phyloP scores from a whole-genome alignment of 2,113 vertebrate genomes.

The Sakesphorus luctuosus region DNA sequence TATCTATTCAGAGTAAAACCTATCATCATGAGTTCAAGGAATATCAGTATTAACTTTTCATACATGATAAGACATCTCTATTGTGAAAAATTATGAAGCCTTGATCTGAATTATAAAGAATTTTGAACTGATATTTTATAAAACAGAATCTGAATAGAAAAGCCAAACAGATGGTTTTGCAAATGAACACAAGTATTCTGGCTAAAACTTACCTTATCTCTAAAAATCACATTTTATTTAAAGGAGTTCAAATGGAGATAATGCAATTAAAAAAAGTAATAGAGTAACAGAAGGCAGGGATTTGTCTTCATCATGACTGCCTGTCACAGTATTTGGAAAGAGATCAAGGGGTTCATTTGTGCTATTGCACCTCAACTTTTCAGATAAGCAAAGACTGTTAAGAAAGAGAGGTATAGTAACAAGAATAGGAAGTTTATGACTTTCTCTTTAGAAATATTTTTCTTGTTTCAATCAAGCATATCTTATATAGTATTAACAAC shows the following conservation, averaged over 20 bases:
- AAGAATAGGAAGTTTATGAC: neutral
- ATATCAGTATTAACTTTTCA: neutral
- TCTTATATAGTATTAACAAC: neutral
- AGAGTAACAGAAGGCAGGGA: neutral
- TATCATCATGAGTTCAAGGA: neutral
- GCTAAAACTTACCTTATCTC: neutral
- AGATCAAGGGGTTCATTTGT: neutral
- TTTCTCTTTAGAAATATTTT: neutral
- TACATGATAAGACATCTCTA: neutral
- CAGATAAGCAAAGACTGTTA: neutral
- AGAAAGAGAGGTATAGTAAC: neutral
- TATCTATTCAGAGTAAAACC: neutral
- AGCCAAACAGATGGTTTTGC: neutral
- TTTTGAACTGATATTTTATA: neutral
- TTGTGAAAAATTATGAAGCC: neutral
- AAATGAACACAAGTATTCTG: neutral
- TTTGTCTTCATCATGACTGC: neutral
- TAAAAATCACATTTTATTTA: neutral
- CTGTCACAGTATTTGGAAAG: neutral
- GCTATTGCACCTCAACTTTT: neutral
- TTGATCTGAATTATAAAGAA: neutral
- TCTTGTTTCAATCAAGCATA: neutral
- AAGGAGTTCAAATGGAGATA: neutral
- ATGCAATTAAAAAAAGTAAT: neutral
- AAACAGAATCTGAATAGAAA: neutral